A percentile compares a stretch with the other conserved stretches of the same genome.
Evolutionary conservation across 2,888 invertebrate species (phyloP).

Genomic region (Drosophila neotestacea): DNA sequence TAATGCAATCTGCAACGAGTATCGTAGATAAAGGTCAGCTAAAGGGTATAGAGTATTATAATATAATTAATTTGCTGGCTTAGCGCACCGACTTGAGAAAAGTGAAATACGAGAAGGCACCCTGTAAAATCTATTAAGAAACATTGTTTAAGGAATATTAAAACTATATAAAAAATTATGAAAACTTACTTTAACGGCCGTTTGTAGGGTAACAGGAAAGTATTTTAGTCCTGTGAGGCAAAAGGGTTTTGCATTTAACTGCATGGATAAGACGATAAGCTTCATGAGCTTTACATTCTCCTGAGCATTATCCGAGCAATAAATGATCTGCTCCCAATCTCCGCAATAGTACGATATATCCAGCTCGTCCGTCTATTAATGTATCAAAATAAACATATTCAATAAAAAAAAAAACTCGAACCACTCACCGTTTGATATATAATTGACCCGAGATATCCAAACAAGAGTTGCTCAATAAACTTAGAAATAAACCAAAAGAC

Average conservation of each 20-base stretch:
- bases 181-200: constrained; percentile 59
- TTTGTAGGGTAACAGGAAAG: constrained; percentile 62
- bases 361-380: constrained; percentile 61
- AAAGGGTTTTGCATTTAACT: constrained; percentile 64
- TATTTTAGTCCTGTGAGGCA: constrained; percentile 69
- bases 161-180: too few species aligned
- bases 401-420: too few species aligned
- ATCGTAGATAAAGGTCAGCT: too few species aligned
- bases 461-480: constrained; percentile 64
- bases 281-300: constrained; percentile 73
- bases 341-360: constrained; percentile 34
- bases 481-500: constrained; percentile 74
- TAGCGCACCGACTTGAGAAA: constrained; percentile 40
- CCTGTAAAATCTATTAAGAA: constrained; percentile 64
- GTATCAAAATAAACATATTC: background rate
- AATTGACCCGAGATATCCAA: constrained; percentile 74
- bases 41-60: too few species aligned
- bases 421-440: constrained; percentile 66
- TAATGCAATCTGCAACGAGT: too few species aligned
- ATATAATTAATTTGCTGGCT: background rate
- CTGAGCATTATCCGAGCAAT: constrained; percentile 47
- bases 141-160: background rate
- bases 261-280: constrained; percentile 60
- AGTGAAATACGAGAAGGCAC: constrained; percentile 76
- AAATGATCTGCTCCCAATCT: constrained; percentile 70